These are phyloP conservation scores for Tachyglossus aculeatus DNA, from an alignment of 2,797 vertebrate genomes.

Conservation along the genomic window DNA sequence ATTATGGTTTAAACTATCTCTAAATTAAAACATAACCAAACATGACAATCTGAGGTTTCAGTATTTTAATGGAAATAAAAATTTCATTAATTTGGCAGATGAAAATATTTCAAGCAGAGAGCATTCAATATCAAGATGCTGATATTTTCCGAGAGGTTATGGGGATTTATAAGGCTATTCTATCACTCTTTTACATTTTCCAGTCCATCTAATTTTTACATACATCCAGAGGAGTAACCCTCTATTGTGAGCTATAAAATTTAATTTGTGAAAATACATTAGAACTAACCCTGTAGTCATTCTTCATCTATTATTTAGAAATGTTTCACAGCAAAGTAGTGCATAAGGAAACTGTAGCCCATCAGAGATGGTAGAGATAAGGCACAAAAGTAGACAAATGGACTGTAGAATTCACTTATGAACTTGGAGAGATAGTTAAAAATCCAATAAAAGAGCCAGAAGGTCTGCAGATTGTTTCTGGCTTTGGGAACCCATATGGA, in stretches of 20 bases:
- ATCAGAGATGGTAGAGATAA: background rate
- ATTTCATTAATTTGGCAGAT: background rate
- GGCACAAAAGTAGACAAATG: background rate
- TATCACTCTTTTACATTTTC: too few relatives aligned
- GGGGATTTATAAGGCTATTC: too few relatives aligned
- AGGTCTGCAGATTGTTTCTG: background rate
- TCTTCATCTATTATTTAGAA: too few relatives aligned
- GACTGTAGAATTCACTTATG: background rate
- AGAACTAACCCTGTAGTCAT: too few relatives aligned
- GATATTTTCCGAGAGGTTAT: too few relatives aligned
- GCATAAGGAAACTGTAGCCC: background rate
- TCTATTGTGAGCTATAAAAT: too few relatives aligned
- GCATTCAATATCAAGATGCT: too few relatives aligned
- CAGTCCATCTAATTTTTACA: too few relatives aligned
- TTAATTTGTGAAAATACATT: too few relatives aligned
- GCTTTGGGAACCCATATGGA: background rate
- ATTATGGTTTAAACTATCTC: conserved; percentile 1
- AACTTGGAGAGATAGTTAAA: background rate
- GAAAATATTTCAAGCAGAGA: background rate
- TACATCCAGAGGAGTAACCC: too few relatives aligned
- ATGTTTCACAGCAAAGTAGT: too few relatives aligned
- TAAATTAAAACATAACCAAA: conserved; percentile 3
- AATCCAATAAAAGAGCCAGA: background rate
- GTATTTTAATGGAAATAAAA: background rate
- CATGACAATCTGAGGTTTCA: background rate